phyloP scores from a whole-genome alignment of 2,797 vertebrate species.

The Periophthalmus magnuspinnatus region DNA sequence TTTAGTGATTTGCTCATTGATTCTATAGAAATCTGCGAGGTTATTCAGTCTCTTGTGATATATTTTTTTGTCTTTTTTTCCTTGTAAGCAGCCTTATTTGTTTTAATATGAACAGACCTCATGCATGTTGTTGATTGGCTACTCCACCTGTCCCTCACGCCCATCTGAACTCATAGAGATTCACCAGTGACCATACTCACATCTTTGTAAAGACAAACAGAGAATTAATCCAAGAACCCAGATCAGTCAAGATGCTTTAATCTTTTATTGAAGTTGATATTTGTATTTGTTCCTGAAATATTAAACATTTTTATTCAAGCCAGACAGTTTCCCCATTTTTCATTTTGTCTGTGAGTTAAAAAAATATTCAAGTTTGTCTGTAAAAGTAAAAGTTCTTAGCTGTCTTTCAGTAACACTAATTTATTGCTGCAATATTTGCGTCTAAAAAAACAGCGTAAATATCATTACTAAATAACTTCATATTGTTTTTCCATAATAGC shows the following conservation, averaged over 20 bases:
- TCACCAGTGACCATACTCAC: no score
- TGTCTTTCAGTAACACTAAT: background rate
- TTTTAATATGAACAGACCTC: no score
- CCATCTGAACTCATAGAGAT: no score
- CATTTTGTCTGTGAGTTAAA: background rate
- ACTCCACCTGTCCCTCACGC: no score
- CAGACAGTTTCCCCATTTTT: background rate
- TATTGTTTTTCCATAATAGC: background rate
- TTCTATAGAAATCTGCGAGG: no score
- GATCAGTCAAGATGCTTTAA: background rate
- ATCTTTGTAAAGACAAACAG: background rate
- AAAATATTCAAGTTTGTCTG: background rate
- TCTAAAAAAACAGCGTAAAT: background rate
- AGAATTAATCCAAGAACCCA: background rate
- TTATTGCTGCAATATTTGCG: background rate
- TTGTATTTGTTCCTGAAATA: slow-evolving; percentile 1
- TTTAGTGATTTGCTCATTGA: no score
- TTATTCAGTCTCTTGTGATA: no score
- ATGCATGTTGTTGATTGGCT: no score
- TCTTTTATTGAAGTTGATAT: slow-evolving; percentile 39
- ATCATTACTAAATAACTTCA: background rate
- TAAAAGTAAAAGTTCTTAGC: background rate
- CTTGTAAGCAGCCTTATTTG: no score
- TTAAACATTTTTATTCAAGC: background rate
- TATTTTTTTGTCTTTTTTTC: no score